phyloP scores from a whole-genome alignment of 92 coral and sea anemone species.

The Paragorgia papillata region DNA sequence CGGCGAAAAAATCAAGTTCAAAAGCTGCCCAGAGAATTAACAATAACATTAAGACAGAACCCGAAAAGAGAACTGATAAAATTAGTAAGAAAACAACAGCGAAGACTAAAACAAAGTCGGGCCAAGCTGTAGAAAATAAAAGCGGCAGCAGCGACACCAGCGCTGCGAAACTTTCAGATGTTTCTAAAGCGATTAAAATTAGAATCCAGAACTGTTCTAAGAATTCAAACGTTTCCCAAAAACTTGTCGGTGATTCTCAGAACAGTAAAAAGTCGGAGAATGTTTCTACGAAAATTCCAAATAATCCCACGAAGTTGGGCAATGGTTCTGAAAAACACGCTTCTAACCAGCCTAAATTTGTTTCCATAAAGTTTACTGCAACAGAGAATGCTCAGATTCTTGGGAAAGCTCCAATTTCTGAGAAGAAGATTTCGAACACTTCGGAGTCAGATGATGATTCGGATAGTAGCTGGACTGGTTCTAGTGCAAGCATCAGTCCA shows the following conservation, averaged over 20 bases:
- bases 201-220: too few relatives aligned
- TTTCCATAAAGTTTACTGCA: not conserved
- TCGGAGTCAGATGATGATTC: not conserved
- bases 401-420: too few relatives aligned
- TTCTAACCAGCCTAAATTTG: not conserved
- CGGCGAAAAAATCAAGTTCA: not conserved
- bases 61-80: not conserved
- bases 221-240: too few relatives aligned
- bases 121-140: not conserved
- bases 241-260: too few relatives aligned
- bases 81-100: not conserved
- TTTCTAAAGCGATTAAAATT: too few relatives aligned
- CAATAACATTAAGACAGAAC: not conserved
- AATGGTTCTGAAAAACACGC: not conserved
- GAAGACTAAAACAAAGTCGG: not conserved
- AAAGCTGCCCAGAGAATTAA: not conserved
- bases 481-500: not conserved
- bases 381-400: too few relatives aligned
- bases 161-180: not conserved
- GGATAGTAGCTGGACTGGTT: not conserved
- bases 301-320: too few relatives aligned
- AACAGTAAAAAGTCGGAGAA: not conserved
- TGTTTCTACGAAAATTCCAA: not conserved
- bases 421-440: too few relatives aligned
- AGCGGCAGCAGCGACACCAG: slow-evolving; percentile 4